Evolutionary conservation across 2,797 vertebrate species (phyloP), one percentile per base, ranked within the genome.

Genomic region (Spatula versicolor): DNA sequence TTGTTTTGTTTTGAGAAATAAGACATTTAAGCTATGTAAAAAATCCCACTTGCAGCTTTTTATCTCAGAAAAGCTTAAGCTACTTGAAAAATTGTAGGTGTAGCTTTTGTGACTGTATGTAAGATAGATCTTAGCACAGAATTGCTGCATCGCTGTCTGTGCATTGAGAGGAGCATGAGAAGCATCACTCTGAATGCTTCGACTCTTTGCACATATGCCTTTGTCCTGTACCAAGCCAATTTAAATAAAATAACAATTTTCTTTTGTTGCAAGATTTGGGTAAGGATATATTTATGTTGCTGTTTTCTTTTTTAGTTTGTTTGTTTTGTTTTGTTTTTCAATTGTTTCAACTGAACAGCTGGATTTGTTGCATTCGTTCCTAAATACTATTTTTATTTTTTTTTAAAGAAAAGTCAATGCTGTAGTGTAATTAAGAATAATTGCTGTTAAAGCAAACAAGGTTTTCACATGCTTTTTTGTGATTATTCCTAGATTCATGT

Each of bases 401-500:
- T 15, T 1, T 31, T 46, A 83, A 76, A 73, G 4, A 52, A 35
- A 83, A 67, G 1, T 55, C 12, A 39, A 3, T 6, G 19, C 66
- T 88, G 31, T 54, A 37, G 1, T 0, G 7, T 48, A 11, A 73
- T 64, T 90, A 64, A 7, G 10, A 92, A 62, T 30, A 43, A 37
- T 75, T 55, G 41, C 4, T 59, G 13, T 46, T 50, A 55, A 83
- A 88, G 17, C 2, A 48, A 73, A 68, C 67, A 37, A 6, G 4
- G 13, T 79, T 66, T 80, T 90, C 16, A 86, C 22, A 13, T 69
- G 8, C 5, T 23, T 43, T 90, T 33, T 59, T 91, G n/a, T 90
- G 8, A 71, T 95, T 96, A 9, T 69, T 87, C 78, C 88, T 94
- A 98, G 98, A 76, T 88, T 96, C 88, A 9, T 98, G 98, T 81